Percentiles rank a stretch among this genome's conserved stretches.
phyloP scores from a whole-genome alignment of 2,888 invertebrate species.

The Nomada fucata region DNA sequence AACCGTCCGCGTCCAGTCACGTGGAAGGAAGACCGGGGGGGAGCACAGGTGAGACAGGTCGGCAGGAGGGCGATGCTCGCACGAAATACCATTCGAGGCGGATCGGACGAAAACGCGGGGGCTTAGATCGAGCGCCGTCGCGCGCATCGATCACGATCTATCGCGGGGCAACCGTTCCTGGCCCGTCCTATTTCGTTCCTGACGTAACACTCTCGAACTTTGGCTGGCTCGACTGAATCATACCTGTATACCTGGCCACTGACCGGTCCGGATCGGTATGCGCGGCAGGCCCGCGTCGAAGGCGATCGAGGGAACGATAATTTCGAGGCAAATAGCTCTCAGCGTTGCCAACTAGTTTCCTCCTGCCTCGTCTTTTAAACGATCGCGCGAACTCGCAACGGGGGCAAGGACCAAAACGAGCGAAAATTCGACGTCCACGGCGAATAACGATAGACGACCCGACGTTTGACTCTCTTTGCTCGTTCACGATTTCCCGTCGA shows the following conservation, averaged over 20 bases:
- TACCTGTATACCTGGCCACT: slow-evolving; percentile 4
- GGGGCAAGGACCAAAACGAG: background rate
- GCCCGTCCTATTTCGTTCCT: slow-evolving; percentile 19
- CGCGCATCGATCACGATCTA: background rate
- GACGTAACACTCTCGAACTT: slow-evolving; percentile 39
- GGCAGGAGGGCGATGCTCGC: slow-evolving; percentile 42
- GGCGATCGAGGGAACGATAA: slow-evolving; percentile 42
- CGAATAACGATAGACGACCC: background rate
- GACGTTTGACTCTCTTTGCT: too few species aligned
- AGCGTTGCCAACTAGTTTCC: too few species aligned
- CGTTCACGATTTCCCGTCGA: background rate
- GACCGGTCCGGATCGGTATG: slow-evolving; percentile 4
- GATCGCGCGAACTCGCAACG: too few species aligned
- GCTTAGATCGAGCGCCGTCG: slow-evolving; percentile 5
- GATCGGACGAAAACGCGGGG: background rate
- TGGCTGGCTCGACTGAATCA: slow-evolving; percentile 18
- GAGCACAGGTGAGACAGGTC: background rate
- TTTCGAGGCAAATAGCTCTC: slow-evolving; percentile 5
- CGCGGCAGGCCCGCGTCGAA: background rate
- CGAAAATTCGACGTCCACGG: background rate
- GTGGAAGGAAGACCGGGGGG: background rate
- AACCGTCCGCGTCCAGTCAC: too few species aligned
- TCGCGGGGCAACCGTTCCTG: background rate
- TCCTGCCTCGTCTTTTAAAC: too few species aligned
- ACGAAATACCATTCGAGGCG: slow-evolving; percentile 46